A percentile compares a stretch with the other conserved stretches of the same genome.
These are phyloP conservation scores for Stigmatopora nigra DNA, from an alignment of 2,113 vertebrate species.

Conservation along the genomic window DNA sequence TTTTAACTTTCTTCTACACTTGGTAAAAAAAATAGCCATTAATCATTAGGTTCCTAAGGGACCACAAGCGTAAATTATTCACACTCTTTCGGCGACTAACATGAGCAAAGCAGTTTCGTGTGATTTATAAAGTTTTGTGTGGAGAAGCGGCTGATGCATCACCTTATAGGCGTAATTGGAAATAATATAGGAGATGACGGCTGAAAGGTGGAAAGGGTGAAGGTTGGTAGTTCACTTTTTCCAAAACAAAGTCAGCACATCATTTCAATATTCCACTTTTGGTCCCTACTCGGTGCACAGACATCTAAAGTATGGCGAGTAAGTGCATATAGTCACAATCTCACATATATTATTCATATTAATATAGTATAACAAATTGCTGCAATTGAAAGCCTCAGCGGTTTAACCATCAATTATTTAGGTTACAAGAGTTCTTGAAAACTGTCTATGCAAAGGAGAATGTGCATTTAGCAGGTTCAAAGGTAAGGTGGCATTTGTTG, in stretches of 20 bases:
- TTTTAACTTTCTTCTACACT: constrained; percentile 9
- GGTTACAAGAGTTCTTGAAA: constrained; percentile 16
- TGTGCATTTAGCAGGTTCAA: constrained; percentile 32
- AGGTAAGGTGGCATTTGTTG: constrained; percentile 24
- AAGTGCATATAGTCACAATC: neutral
- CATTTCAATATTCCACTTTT: constrained; percentile 3
- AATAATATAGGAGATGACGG: constrained; percentile 13
- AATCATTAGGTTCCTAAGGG: constrained; percentile 19
- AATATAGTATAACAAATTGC: neutral
- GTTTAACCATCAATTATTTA: constrained; percentile 18
- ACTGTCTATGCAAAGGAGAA: constrained; percentile 37
- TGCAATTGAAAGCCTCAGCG: constrained; percentile 3
- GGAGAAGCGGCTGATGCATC: constrained; percentile 35
- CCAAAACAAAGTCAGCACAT: constrained; percentile 4
- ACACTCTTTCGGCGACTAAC: constrained; percentile 18
- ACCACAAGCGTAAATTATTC: constrained; percentile 5
- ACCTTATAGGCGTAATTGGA: constrained; percentile 30
- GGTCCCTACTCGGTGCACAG: neutral
- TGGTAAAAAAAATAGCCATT: neutral
- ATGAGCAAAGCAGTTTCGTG: constrained; percentile 36
- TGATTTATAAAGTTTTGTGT: constrained; percentile 55
- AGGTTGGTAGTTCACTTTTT: constrained; percentile 21
- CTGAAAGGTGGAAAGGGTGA: constrained; percentile 1
- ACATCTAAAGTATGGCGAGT: no score
- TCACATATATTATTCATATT: neutral